Evolutionary conservation across 2,113 vertebrate species (phyloP).

Genomic region (Brevimyrus niger): DNA sequence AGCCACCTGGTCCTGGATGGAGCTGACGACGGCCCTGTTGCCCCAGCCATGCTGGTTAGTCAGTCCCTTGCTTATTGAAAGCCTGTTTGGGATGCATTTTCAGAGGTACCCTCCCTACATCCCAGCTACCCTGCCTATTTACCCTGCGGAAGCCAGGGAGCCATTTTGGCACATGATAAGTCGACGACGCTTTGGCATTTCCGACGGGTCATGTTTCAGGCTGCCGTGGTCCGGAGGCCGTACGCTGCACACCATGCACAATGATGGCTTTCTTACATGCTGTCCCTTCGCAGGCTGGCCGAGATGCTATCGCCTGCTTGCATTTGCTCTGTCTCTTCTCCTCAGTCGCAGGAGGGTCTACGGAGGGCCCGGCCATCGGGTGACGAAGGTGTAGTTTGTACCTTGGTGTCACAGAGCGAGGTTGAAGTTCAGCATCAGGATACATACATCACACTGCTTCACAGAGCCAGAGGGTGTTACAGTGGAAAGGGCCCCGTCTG

Average conservation of each 20-base stretch:
- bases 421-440: background rate
- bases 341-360: no score
- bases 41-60: constrained; percentile 19
- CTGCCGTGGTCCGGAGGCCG: constrained; percentile 1
- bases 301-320: constrained; percentile 2
- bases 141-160: constrained; percentile 7
- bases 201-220: constrained; percentile 9
- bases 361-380: background rate
- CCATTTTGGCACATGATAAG: constrained; percentile 2
- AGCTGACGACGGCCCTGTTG: constrained; percentile 20
- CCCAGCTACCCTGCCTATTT: background rate
- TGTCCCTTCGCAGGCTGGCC: background rate
- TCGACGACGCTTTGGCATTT: constrained; percentile 11
- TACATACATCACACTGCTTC: background rate
- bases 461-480: background rate
- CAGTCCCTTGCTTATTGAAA: background rate
- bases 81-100: background rate
- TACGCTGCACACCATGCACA: background rate
- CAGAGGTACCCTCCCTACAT: background rate
- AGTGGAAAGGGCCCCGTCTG: background rate
- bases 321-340: background rate
- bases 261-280: constrained; percentile 1
- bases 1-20: constrained; percentile 57
- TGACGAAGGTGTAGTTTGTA: background rate
- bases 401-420: background rate